These are phyloP conservation scores for Gasterosteus nipponicus DNA, from an alignment of 2,113 vertebrate genomes.

Conservation along the genomic window DNA sequence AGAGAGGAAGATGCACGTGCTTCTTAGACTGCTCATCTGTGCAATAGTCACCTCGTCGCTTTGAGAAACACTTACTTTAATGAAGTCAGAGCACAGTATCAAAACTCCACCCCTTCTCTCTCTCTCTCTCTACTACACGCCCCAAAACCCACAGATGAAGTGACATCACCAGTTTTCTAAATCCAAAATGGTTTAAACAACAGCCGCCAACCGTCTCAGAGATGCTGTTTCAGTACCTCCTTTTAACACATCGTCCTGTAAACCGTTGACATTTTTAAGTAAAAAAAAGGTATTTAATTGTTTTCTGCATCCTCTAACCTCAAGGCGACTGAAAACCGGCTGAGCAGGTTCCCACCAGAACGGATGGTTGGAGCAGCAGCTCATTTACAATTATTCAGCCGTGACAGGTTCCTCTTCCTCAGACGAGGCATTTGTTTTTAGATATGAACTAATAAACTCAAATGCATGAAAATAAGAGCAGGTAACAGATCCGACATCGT, in stretches of 20 bases:
- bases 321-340: conserved; percentile 11
- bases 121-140: not conserved
- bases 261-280: not conserved
- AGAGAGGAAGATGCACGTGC: not conserved
- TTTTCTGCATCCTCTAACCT: not conserved
- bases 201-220: not conserved
- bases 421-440: not conserved
- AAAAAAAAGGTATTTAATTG: not conserved
- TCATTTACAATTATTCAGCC: conserved; percentile 18
- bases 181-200: not conserved
- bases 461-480: not conserved
- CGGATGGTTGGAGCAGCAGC: not conserved
- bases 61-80: not conserved
- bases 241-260: not conserved
- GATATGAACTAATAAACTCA: not conserved
- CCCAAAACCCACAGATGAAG: conserved; percentile 4
- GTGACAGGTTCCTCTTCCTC: not conserved
- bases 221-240: not conserved
- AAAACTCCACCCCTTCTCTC: conserved; percentile 42
- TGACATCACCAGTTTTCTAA: not conserved
- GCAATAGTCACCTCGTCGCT: not conserved
- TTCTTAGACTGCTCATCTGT: not conserved
- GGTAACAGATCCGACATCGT: not conserved
- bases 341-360: conserved; percentile 42
- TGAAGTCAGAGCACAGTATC: not conserved